Percentiles rank a stretch among this genome's conserved stretches.
phyloP scores from a whole-genome alignment of 2,113 vertebrate species.

The Engystomops pustulosus region DNA sequence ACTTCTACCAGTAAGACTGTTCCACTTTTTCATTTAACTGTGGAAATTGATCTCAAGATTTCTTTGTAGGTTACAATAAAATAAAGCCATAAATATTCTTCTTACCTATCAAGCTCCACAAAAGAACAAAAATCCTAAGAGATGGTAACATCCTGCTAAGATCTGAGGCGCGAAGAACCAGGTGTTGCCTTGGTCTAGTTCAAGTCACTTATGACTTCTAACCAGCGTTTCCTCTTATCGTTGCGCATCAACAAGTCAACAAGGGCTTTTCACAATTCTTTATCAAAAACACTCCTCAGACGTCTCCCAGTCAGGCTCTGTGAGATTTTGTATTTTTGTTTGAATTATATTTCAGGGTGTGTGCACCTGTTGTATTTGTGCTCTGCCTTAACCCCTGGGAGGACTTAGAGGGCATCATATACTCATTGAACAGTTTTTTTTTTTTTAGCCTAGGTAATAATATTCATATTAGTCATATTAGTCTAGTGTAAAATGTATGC shows the following conservation, averaged over 20 bases:
- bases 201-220: conserved; percentile 58
- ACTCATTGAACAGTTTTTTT: not conserved
- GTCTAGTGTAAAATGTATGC: no score
- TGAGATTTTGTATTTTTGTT: conserved; percentile 61
- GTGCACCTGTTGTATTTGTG: conserved; percentile 56
- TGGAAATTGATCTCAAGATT: no score
- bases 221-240: conserved; percentile 62
- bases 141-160: conserved; percentile 47
- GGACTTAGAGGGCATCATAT: not conserved
- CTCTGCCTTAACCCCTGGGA: conserved; percentile 32
- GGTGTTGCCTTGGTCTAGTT: conserved; percentile 52
- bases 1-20: no score
- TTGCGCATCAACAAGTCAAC: conserved; percentile 65
- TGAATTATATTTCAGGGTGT: conserved; percentile 61
- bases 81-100: no score
- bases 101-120: conserved; percentile 67
- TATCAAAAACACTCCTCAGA: conserved; percentile 64
- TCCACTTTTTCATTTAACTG: no score
- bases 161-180: conserved; percentile 29
- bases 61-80: no score
- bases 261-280: conserved; percentile 61
- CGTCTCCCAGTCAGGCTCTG: conserved; percentile 64
- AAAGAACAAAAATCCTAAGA: conserved; percentile 62
- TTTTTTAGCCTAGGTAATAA: no score
- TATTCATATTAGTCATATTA: no score